Evolutionary conservation across 2,888 invertebrate genomes (phyloP).

Genomic region (Galeruca laticollis): DNA sequence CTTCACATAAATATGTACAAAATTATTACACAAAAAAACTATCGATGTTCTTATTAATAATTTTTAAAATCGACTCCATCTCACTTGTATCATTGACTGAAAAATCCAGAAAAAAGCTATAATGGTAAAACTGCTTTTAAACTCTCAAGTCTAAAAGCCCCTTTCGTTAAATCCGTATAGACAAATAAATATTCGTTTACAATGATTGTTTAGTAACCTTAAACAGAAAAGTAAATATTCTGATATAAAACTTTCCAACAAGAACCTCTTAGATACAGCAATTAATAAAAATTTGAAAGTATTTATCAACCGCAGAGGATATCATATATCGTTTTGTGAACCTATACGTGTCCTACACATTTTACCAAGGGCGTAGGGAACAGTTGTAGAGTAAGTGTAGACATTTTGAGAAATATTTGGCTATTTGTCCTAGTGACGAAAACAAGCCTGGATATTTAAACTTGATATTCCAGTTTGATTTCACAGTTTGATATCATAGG

Average conservation of each 20-base stretch:
- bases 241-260: slow-evolving; percentile 9
- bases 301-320: slow-evolving; percentile 42
- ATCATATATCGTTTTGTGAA: slow-evolving; percentile 43
- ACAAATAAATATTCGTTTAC: background rate
- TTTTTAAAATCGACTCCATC: no score
- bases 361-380: background rate
- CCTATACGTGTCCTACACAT: slow-evolving; percentile 41
- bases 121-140: background rate
- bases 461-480: no score
- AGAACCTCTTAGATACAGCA: slow-evolving; percentile 43
- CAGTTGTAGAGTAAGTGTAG: background rate
- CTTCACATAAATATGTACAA: no score
- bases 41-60: no score
- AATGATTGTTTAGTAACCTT: slow-evolving; percentile 14
- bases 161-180: background rate
- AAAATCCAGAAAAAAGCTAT: no score
- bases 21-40: no score
- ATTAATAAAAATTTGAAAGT: slow-evolving; percentile 55
- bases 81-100: no score
- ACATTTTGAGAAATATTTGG: background rate
- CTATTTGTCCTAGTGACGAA: no score
- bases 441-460: no score
- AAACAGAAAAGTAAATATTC: background rate
- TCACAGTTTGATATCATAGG: no score
- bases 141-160: background rate